Conservation (phyloP, 2,113 vertebrate species). For the Microtus pennsylvanicus region DNA sequence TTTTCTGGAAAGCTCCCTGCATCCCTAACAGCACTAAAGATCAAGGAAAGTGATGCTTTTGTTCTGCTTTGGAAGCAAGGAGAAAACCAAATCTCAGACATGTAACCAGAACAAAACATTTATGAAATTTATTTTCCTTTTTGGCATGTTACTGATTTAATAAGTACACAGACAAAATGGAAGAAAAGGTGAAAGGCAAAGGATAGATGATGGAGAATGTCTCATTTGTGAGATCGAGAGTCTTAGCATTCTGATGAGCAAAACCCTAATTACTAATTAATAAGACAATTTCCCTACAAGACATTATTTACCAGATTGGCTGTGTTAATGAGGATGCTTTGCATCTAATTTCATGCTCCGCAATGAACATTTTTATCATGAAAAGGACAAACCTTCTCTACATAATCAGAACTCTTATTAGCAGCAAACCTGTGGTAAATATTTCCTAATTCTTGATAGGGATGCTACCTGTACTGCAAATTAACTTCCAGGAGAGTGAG, state of each 20-base stretch:
- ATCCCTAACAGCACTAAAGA: not conserved
- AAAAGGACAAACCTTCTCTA: slow-evolving; percentile 56
- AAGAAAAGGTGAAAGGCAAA: not conserved
- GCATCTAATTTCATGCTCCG: slow-evolving; percentile 83
- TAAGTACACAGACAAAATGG: not conserved
- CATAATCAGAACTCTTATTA: slow-evolving; percentile 67
- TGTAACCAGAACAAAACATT: not conserved
- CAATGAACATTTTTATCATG: slow-evolving; percentile 81
- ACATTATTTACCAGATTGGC: slow-evolving; percentile 83
- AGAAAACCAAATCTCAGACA: not conserved
- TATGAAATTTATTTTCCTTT: not conserved
- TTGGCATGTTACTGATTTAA: not conserved
- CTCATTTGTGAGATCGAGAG: slow-evolving; percentile 67
- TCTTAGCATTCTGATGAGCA: slow-evolving; percentile 69
- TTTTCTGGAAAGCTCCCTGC: not conserved
- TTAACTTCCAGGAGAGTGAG: not conserved
- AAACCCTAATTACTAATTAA: slow-evolving; percentile 87
- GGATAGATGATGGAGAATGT: not conserved
- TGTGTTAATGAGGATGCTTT: slow-evolving; percentile 82
- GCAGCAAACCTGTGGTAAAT: slow-evolving; percentile 51
- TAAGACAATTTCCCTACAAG: slow-evolving; percentile 84
- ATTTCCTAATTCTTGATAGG: slow-evolving; percentile 60
- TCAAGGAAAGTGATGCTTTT: not conserved
- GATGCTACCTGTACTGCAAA: not conserved
- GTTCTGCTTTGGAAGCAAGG: not conserved